Evolutionary conservation across 2,888 invertebrate genomes (phyloP), one percentile per base, ranked within the genome.

Genomic region (Taenaris catops): DNA sequence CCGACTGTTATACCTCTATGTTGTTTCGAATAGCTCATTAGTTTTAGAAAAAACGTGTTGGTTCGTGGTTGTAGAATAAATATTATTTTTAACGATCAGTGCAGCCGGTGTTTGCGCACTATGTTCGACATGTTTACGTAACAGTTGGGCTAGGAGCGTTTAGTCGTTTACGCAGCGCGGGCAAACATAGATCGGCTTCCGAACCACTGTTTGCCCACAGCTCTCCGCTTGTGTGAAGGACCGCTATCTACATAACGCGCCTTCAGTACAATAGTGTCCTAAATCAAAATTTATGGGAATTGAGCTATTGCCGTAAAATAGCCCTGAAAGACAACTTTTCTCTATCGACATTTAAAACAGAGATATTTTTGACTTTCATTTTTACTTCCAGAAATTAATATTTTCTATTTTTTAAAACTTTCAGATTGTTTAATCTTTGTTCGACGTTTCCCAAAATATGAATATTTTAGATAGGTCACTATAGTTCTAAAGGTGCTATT

Each of bases 51-150:
- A 40, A 41, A 29, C 41, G 35, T 40, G 38, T 37, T 44, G 35
- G 36, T 33, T 55, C 53, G 52, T 63, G 58, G 70, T 68, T 65
- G 62, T 62, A 61, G 63, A 71, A 75, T 66, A 79, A 86, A 81
- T 83, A 86, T 86, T 84, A 72, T 84, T 78, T 74, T 69, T 72
- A 78, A 68, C 70, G 84, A 84, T 83, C 79, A 83, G 75, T 72
- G 72, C 67, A 63, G 70, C 59, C 61, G 56, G 58, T 78, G 75
- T 83, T 78, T 80, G 76, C 63, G 63, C 53, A 43, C 46, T 48
- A 44, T 55, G 57, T 57, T 46, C 48, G 49, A 56, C 57, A 54
- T 61, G 58, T 61, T 61, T 59, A 59, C 79, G 80, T 78, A 83
- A 80, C 78, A 78, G 75, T 74, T 73, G 67, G 62, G 64, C 63